Evolutionary conservation across 2,888 invertebrate species (phyloP), one percentile per base, ranked within the genome.

Genomic region (Galerucella calmariensis): DNA sequence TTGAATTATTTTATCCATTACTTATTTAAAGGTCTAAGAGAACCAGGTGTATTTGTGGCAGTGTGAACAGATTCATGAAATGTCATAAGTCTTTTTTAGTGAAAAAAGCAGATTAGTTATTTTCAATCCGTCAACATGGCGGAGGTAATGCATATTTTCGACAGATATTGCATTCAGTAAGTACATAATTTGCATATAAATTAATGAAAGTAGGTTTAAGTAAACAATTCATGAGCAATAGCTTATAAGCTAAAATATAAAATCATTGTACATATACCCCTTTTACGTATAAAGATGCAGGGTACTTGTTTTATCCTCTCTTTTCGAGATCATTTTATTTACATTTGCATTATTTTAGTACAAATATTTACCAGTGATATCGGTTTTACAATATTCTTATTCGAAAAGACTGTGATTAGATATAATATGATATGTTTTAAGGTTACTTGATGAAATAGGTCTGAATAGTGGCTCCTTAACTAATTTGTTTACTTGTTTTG

Each of bases 71-170:
- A 69, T 68, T 67, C 44, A 59, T 72, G 75, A 51, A 59, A 75
- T 75, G 75, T 65, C 72, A 75, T 68, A 68, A 67, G 53, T 65
- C 51, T 56, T 72, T 72, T 72, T 69, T 44, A 24, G 12, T n/a
- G 44, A 67, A 67, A 61, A 61, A 62, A 51, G 59, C 63, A 65
- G 65, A 69, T 63, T 63, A 73, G 69, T 73, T 63, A 73, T 69
- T 71, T 75, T 75, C 74, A 68, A 72, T 74, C 76, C 75, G 75
- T 68, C 77, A 79, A 77, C 73, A 79, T 79, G 79, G 79, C 79
- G 77, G 79, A 79, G 74, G 69, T 74, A 73, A 69, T 68, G 56
- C 68, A 69, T 71, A 69, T 73, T 70, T 79, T 61, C 66, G 70
- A 75, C 62, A 74, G 70, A 73, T 78, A 72, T 56, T 78, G 78